These are phyloP conservation scores for Oncopeltus fasciatus DNA, from an alignment of 1,140 invertebrate genomes.

Conservation along the genomic window DNA sequence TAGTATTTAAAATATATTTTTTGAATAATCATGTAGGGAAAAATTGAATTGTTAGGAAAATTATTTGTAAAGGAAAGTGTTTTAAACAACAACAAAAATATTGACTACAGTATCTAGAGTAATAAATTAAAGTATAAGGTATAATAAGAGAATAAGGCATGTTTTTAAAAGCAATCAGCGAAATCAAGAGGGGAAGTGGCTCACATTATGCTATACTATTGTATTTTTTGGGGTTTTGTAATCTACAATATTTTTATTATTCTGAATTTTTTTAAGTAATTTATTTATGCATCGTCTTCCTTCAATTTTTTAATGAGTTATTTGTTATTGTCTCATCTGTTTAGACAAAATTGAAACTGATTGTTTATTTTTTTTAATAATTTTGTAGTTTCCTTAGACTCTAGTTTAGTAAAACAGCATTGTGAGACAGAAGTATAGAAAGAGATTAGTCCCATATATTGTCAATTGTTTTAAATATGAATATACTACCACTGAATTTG, in stretches of 20 bases:
- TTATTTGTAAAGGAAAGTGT: neutral
- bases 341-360: slow-evolving; percentile 12
- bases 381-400: slow-evolving; percentile 16
- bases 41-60: neutral
- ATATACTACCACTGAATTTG: slow-evolving; percentile 19
- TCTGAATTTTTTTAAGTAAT: too few species aligned
- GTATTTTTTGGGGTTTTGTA: slow-evolving; percentile 12
- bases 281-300: slow-evolving; percentile 12
- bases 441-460: slow-evolving; percentile 16
- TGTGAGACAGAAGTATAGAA: slow-evolving; percentile 7
- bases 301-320: slow-evolving; percentile 12
- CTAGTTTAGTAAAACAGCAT: slow-evolving; percentile 11
- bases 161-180: neutral
- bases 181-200: neutral
- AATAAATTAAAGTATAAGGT: neutral
- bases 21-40: neutral
- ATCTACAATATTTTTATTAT: neutral
- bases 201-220: neutral
- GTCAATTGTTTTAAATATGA: slow-evolving; percentile 19
- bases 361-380: slow-evolving; percentile 13
- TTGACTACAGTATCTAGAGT: slow-evolving; percentile 2
- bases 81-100: slow-evolving; percentile 4
- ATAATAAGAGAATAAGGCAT: neutral
- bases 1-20: slow-evolving; percentile 6
- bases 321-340: slow-evolving; percentile 12